Conservation (phyloP, 2,797 vertebrate genomes). For the Coranthus polyacanthus region DNA sequence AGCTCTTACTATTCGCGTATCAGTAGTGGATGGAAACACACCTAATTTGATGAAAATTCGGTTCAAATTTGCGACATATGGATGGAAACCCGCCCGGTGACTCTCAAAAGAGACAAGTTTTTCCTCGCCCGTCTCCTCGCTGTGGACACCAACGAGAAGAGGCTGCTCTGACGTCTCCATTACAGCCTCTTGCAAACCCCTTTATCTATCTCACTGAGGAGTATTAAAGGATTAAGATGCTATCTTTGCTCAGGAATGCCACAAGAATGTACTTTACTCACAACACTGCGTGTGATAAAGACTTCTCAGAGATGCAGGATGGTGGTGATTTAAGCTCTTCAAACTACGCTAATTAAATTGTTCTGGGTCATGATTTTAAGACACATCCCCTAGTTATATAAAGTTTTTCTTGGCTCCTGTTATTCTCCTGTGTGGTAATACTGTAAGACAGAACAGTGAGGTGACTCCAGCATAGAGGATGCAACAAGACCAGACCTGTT, state of each 20-base stretch:
- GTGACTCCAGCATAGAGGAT: background rate
- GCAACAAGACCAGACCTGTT: conserved; percentile 54
- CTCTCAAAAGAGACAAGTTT: background rate
- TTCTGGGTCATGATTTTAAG: background rate
- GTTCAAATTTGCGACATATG: no score
- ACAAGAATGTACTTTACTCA: conserved; percentile 40
- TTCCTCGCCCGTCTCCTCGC: background rate
- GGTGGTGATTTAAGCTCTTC: conserved; percentile 12
- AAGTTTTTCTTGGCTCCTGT: conserved; percentile 20
- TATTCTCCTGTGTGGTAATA: conserved; percentile 23
- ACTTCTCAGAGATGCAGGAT: background rate
- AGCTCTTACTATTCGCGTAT: no score
- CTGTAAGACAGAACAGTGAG: conserved; percentile 12
- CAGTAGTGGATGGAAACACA: no score
- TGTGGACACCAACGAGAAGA: conserved; percentile 4
- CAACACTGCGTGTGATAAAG: background rate
- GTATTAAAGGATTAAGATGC: conserved; percentile 71
- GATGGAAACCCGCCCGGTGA: background rate
- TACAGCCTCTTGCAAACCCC: conserved; percentile 29
- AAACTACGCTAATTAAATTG: conserved; percentile 15
- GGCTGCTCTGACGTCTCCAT: conserved; percentile 35
- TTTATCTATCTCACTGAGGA: conserved; percentile 52
- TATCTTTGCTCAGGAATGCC: conserved; percentile 66
- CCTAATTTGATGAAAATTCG: no score
- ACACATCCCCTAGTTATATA: conserved; percentile 7